Conservation (phyloP, 2,113 vertebrate species). For the Vimba vimba region DNA sequence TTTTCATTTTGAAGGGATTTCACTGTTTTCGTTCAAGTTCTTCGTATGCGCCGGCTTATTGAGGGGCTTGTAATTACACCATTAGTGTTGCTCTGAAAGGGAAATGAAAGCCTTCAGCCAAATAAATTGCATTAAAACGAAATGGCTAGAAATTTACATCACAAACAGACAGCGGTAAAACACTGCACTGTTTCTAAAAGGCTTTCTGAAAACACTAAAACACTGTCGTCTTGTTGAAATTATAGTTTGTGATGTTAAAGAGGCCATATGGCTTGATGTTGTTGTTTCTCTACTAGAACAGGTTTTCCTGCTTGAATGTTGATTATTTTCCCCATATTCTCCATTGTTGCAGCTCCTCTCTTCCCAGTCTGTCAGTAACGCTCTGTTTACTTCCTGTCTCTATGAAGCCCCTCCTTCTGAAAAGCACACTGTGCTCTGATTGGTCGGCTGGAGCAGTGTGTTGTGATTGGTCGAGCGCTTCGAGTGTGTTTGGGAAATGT, state of each 20-base stretch:
- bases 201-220: background rate
- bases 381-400: too few relatives aligned
- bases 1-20: constrained; percentile 26
- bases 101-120: constrained; percentile 37
- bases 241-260: background rate
- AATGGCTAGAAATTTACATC: constrained; percentile 14
- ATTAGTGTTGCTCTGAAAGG: constrained; percentile 36
- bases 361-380: too few relatives aligned
- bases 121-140: constrained; percentile 32
- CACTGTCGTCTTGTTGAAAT: background rate
- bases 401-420: too few relatives aligned
- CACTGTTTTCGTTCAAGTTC: background rate
- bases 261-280: too few relatives aligned
- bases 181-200: background rate
- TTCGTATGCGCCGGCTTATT: background rate
- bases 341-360: too few relatives aligned
- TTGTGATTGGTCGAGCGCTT: too few relatives aligned
- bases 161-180: constrained; percentile 29
- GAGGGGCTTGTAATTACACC: constrained; percentile 35
- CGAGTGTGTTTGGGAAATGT: too few relatives aligned
- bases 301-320: too few relatives aligned
- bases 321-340: too few relatives aligned
- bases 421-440: too few relatives aligned
- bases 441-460: too few relatives aligned
- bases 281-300: too few relatives aligned